Percentiles rank a stretch among this genome's conserved stretches.
Evolutionary conservation across 2,113 vertebrate species (phyloP).

Genomic region (Pteropus alecto): DNA sequence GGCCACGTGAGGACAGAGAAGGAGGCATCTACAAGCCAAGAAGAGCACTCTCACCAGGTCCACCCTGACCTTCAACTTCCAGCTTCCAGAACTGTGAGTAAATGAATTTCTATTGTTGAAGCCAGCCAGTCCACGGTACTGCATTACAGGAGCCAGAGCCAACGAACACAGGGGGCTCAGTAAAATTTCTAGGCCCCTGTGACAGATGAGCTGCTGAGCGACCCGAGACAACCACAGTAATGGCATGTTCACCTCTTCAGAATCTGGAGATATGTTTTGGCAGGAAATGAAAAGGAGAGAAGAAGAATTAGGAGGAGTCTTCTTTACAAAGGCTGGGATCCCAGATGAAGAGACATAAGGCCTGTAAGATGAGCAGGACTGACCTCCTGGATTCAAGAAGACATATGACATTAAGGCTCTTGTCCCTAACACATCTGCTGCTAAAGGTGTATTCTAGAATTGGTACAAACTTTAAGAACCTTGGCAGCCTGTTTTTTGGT

Average conservation of each 20-base stretch:
- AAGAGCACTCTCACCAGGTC: not conserved
- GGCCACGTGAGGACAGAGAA: not conserved
- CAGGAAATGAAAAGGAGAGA: not conserved
- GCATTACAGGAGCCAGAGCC: not conserved
- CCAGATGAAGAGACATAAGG: not conserved
- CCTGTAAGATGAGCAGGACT: not conserved
- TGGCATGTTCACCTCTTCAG: not conserved
- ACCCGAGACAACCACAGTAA: not conserved
- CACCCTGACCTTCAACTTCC: not conserved
- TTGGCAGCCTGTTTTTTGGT: not conserved
- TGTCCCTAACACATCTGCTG: not conserved
- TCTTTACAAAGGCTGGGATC: not conserved
- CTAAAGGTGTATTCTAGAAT: not conserved
- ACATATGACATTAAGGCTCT: not conserved
- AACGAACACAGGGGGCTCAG: not conserved
- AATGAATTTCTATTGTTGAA: not conserved
- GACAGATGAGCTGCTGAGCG: not conserved
- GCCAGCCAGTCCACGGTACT: not conserved
- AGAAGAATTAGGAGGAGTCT: not conserved
- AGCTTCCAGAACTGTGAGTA: not conserved
- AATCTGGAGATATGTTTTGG: not conserved
- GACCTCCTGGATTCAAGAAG: not conserved
- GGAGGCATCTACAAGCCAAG: not conserved
- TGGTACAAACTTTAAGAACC: not conserved
- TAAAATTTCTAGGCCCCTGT: not conserved